Percentiles rank a stretch among this genome's conserved stretches.
Conservation (phyloP, 2,888 invertebrate species). For the Aleiodes testaceus region DNA sequence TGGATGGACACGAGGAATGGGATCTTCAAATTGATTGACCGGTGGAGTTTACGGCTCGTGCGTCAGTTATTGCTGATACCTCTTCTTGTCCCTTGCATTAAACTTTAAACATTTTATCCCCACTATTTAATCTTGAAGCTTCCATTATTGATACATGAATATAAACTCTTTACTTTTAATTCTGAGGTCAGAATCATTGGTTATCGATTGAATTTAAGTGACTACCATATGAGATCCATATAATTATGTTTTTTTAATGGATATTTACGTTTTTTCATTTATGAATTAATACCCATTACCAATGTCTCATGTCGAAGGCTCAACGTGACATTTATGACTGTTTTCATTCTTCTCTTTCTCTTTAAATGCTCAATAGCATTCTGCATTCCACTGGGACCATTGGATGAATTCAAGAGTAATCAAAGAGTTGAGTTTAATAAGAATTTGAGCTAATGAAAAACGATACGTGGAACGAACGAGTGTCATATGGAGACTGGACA, state of each 20-base stretch:
- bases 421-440: slow-evolving; percentile 1
- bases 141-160: slow-evolving; percentile 37
- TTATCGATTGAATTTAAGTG: slow-evolving; percentile 39
- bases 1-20: slow-evolving; percentile 34
- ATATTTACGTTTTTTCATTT: neutral
- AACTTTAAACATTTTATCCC: slow-evolving; percentile 26
- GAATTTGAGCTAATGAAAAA: slow-evolving; percentile 25
- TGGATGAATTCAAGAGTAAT: slow-evolving; percentile 4
- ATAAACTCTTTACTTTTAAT: slow-evolving; percentile 9
- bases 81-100: slow-evolving; percentile 20
- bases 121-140: slow-evolving; percentile 8
- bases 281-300: slow-evolving; percentile 13
- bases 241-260: slow-evolving; percentile 27
- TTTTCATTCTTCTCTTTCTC: neutral
- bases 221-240: slow-evolving; percentile 15
- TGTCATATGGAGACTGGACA: slow-evolving; percentile 27
- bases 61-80: slow-evolving; percentile 43
- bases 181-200: slow-evolving; percentile 34
- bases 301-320: slow-evolving; percentile 5
- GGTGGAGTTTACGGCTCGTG: slow-evolving; percentile 44
- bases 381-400: neutral
- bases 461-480: slow-evolving; percentile 43
- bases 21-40: slow-evolving; percentile 45
- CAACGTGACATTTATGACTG: slow-evolving; percentile 22
- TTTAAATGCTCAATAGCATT: neutral